These are phyloP conservation scores for Prinia subflava DNA, from an alignment of 2,113 vertebrate genomes.

Conservation along the genomic window DNA sequence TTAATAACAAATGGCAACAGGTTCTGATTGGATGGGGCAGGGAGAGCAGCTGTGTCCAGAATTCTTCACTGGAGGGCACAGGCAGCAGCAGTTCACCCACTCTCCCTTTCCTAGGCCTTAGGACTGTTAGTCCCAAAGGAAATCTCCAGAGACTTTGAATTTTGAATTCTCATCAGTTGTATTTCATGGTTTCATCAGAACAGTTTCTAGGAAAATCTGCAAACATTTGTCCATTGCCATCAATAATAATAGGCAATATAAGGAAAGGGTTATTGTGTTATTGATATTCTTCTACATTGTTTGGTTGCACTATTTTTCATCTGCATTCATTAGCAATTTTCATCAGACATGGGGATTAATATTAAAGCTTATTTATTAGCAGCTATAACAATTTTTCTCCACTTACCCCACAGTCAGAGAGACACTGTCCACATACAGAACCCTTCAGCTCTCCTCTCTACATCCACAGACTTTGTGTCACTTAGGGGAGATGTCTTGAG, in stretches of 20 bases:
- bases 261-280: background rate
- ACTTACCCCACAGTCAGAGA: background rate
- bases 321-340: background rate
- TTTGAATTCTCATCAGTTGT: background rate
- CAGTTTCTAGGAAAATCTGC: background rate
- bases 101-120: background rate
- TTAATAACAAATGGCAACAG: background rate
- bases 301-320: background rate
- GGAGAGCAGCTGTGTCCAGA: background rate
- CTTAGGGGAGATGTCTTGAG: conserved; percentile 51
- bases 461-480: conserved; percentile 37
- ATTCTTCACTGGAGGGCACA: background rate
- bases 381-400: background rate
- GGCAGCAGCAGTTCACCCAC: background rate
- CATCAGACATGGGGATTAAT: background rate
- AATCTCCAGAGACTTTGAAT: background rate
- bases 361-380: background rate
- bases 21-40: background rate
- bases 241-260: background rate
- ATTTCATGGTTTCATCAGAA: background rate
- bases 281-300: background rate
- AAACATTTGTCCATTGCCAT: background rate
- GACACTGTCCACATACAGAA: background rate
- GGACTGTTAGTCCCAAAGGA: background rate
- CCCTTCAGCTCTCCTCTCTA: background rate